Evolutionary conservation across 92 coral and sea anemone genomes (phyloP), one percentile per base, ranked within the genome.

Genomic region (Heliopora coerulea): DNA sequence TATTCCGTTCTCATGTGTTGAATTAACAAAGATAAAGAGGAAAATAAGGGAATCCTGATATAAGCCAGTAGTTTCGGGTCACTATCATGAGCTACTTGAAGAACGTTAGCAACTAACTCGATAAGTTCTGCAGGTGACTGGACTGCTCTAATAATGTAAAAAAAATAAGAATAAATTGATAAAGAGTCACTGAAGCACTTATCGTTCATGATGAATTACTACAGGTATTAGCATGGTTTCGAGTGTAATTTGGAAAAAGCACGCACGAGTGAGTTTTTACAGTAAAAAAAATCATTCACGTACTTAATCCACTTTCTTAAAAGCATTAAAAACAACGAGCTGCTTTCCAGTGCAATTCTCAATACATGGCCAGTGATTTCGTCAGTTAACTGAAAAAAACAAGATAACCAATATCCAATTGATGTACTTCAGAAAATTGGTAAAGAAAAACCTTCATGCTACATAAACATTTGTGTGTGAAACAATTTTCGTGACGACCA

Each of bases 261-360:
- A n/a, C n/a, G n/a, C n/a, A n/a, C n/a, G n/a, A n/a, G n/a, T n/a
- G n/a, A n/a, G n/a, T n/a, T n/a, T n/a, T n/a, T n/a, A n/a, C n/a
- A n/a, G n/a, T n/a, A n/a, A n/a, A n/a, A n/a, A n/a, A n/a, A n/a
- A n/a, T n/a, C 29, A 21, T 9, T 20, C 44, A 33, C 14, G 1
- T 70, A 93, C 98, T 87, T 86, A 49, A 90, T 93, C 98, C 98
- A 93, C 62, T 81, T 86, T 57, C 81, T 86, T 41, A 93, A 80
- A 32, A 93, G 72, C 88, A 93, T 82, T 83, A 93, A 72, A 34
- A 80, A 93, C 30, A 88, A 67, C 37, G 96, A 85, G 54, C 89
- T 86, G 58, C 82, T 66, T 69, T 93, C 98, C 37, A 84, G 78
- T 10, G 96, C 86, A 0, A 91, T 76, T 49, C 84, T 87, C 56